phyloP scores from a whole-genome alignment of 2,888 invertebrate genomes.

The Andrena hattorfiana region DNA sequence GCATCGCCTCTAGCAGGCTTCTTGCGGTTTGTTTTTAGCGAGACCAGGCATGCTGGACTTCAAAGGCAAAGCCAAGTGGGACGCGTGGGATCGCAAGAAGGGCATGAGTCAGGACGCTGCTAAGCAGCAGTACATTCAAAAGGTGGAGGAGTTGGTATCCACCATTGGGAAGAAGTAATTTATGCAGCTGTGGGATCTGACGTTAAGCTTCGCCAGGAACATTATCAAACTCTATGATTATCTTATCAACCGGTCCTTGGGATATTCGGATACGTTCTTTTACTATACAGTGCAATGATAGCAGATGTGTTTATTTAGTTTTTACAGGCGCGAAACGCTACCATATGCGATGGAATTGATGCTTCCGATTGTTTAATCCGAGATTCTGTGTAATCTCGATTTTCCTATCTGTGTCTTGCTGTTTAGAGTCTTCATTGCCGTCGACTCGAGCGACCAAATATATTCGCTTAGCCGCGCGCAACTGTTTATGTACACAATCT shows the following conservation, averaged over 20 bases:
- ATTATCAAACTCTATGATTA: slow-evolving; percentile 11
- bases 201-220: neutral
- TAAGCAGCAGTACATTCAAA: slow-evolving; percentile 92
- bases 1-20: neutral
- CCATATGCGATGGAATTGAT: slow-evolving; percentile 19
- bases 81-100: slow-evolving; percentile 88
- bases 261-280: neutral
- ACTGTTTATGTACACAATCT: slow-evolving; percentile 27
- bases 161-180: slow-evolving; percentile 79
- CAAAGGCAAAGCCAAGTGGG: slow-evolving; percentile 91
- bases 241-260: slow-evolving; percentile 1
- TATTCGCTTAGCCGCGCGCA: slow-evolving; percentile 12
- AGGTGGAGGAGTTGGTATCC: slow-evolving; percentile 89
- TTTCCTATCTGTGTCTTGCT: slow-evolving; percentile 19
- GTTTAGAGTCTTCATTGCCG: slow-evolving; percentile 25
- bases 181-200: neutral
- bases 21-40: slow-evolving; percentile 66
- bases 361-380: neutral
- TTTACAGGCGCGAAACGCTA: neutral
- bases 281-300: slow-evolving; percentile 10
- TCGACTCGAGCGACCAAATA: neutral
- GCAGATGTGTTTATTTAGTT: slow-evolving; percentile 8
- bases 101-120: slow-evolving; percentile 90
- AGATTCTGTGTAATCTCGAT: slow-evolving; percentile 17
- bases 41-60: slow-evolving; percentile 88